Evolutionary conservation across 2,113 vertebrate species (phyloP).

Genomic region (Gasterosteus nipponicus): DNA sequence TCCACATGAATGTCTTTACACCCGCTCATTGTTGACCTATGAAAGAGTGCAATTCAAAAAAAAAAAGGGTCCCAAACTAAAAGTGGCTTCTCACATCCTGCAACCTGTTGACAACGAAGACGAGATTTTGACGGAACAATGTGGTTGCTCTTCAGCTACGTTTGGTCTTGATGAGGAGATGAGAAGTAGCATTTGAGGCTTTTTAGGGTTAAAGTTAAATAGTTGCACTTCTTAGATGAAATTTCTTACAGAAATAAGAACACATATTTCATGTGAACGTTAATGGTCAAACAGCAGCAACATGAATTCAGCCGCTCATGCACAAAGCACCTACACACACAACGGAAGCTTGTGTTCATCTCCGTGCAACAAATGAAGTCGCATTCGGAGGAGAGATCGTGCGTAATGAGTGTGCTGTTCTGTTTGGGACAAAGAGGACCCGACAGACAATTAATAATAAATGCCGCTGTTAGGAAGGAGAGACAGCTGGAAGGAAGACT

Average conservation of each 20-base stretch:
- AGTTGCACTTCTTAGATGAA: too few relatives aligned
- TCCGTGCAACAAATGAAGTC: not conserved
- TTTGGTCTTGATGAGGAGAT: too few relatives aligned
- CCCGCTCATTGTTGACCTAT: too few relatives aligned
- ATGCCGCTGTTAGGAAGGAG: slow-evolving; percentile 51
- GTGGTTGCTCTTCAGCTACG: too few relatives aligned
- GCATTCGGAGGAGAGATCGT: slow-evolving; percentile 19
- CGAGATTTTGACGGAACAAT: too few relatives aligned
- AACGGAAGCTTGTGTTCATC: not conserved
- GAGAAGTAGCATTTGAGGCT: not conserved
- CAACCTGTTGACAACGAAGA: too few relatives aligned
- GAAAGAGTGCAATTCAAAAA: too few relatives aligned
- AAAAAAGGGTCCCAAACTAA: too few relatives aligned
- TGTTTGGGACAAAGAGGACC: slow-evolving; percentile 53
- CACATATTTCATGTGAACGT: not conserved
- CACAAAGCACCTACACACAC: not conserved
- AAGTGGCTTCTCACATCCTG: too few relatives aligned
- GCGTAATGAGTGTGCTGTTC: slow-evolving; percentile 45
- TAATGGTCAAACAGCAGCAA: not conserved
- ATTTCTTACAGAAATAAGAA: too few relatives aligned
- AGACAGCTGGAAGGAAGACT: slow-evolving; percentile 57
- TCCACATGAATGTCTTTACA: too few relatives aligned
- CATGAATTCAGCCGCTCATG: not conserved
- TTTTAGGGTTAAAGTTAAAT: too few relatives aligned
- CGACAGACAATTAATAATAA: slow-evolving; percentile 62